A percentile compares a stretch with the other conserved stretches of the same genome.
These are phyloP conservation scores for Musca domestica DNA, from an alignment of 1,140 invertebrate genomes.

Conservation along the genomic window DNA sequence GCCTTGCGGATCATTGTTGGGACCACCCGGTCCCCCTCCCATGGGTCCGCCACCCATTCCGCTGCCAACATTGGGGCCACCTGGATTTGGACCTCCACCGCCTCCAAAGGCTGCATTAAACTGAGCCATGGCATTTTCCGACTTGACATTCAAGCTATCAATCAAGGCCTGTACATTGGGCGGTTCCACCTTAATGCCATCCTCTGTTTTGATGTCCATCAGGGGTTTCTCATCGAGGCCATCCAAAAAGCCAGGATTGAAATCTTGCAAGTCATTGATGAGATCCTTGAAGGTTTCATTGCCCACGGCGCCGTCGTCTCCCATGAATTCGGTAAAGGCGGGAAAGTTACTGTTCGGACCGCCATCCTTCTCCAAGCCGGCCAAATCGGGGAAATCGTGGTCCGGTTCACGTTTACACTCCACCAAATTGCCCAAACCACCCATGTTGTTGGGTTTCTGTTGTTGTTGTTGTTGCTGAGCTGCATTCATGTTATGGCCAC, in stretches of 20 bases:
- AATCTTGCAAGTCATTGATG: constrained; percentile 82
- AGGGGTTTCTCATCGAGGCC: constrained; percentile 66
- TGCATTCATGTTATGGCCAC: constrained; percentile 27
- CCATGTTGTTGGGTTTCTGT: constrained; percentile 32
- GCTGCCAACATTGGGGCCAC: constrained; percentile 34
- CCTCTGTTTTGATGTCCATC: constrained; percentile 63
- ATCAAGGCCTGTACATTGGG: constrained; percentile 54
- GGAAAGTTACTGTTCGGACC: constrained; percentile 71
- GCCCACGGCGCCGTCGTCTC: constrained; percentile 78
- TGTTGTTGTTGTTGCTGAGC: constrained; percentile 29
- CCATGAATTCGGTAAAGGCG: constrained; percentile 75
- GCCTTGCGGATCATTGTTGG: constrained; percentile 33
- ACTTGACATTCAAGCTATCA: constrained; percentile 49
- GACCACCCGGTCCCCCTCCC: constrained; percentile 11
- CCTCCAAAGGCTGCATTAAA: constrained; percentile 31
- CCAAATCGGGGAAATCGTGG: constrained; percentile 78
- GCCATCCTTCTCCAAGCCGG: constrained; percentile 76
- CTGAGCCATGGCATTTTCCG: constrained; percentile 40
- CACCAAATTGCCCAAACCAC: constrained; percentile 62
- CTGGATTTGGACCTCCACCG: constrained; percentile 33
- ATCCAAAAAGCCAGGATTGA: constrained; percentile 78
- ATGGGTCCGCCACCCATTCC: constrained; percentile 27
- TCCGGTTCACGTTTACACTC: constrained; percentile 85
- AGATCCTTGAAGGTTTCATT: constrained; percentile 84
- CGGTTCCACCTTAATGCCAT: constrained; percentile 59